Evolutionary conservation across 2,888 invertebrate species (phyloP).

Genomic region (Bruchidius siliquastri): DNA sequence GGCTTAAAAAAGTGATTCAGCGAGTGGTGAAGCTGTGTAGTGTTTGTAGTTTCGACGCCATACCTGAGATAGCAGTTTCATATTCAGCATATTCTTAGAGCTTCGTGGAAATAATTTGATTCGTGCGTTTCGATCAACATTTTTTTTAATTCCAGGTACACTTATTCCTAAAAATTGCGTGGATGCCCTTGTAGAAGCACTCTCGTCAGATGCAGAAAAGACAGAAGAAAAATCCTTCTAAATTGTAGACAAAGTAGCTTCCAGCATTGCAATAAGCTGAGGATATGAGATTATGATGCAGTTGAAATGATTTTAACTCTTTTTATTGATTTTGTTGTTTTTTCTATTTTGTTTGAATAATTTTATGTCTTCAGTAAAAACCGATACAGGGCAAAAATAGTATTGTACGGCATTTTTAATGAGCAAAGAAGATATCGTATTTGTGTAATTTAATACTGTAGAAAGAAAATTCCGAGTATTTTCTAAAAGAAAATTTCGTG

Average conservation of each 20-base stretch:
- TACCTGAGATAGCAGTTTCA: no score
- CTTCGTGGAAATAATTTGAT: no score
- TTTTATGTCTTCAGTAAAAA: constrained; percentile 18
- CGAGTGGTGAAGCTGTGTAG: no score
- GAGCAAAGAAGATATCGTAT: constrained; percentile 15
- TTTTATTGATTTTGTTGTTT: constrained; percentile 2
- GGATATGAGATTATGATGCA: neutral
- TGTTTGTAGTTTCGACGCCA: no score
- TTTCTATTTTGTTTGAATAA: constrained; percentile 11
- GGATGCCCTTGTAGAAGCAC: constrained; percentile 69
- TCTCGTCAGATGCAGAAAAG: constrained; percentile 78
- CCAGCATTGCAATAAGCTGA: constrained; percentile 2
- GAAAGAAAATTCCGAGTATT: constrained; percentile 24
- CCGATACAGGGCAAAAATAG: constrained; percentile 37
- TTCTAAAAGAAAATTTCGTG: constrained; percentile 20
- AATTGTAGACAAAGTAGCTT: constrained; percentile 23
- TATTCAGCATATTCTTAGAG: no score
- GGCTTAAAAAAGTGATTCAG: no score
- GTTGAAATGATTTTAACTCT: neutral
- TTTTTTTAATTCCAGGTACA: constrained; percentile 56
- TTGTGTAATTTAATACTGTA: constrained; percentile 11
- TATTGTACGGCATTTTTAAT: constrained; percentile 30
- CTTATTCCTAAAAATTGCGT: constrained; percentile 87
- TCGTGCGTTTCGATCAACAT: no score
- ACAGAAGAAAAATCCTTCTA: constrained; percentile 65